Evolutionary conservation across 2,888 invertebrate genomes (phyloP), one percentile per base, ranked within the genome.

Genomic region (Hoplodrina blanda): DNA sequence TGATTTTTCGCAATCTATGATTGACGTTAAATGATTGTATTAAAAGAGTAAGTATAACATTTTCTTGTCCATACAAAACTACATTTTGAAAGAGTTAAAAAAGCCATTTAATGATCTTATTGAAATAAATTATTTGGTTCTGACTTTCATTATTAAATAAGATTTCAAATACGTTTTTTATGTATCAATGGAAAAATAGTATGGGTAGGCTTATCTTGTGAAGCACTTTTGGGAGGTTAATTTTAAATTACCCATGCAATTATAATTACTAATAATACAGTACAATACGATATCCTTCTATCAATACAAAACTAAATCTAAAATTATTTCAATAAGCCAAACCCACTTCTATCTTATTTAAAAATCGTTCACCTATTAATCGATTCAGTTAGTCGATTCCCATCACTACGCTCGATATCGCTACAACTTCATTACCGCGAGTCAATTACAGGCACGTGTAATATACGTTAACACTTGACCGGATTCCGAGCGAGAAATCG

Each of bases 401-500:
- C 84, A 67, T 69, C 80, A 72, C 79, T 84, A 80, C 67, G 69
- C 64, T 62, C 55, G 41, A 41, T 77, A 76, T 78, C 83, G 82
- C 79, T 83, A 85, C 85, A 89, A 91, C 88, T 89, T 90, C 86
- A 92, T 92, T 91, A 92, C 85, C 84, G 85, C 83, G 46, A 73
- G 85, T 86, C 90, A 91, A 92, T 92, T 91, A 91, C 82, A 83
- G 74, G 68, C 81, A 80, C 82, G 84, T 86, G 88, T 87, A 85
- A 88, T 87, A 87, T 83, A 85, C 83, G 84, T 86, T 88, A 82
- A 88, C 87, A 90, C 89, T 90, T 87, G 88, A 88, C 87, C 82
- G 84, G 65, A 71, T 83, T 84, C 74, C 63, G 69, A 60, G 81
- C 69, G 74, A 59, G 80, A 44, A 81, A 85, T 87, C 79, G 81